Evolutionary conservation across 2,797 vertebrate species (phyloP).

Genomic region (Anabacerthia variegaticeps): DNA sequence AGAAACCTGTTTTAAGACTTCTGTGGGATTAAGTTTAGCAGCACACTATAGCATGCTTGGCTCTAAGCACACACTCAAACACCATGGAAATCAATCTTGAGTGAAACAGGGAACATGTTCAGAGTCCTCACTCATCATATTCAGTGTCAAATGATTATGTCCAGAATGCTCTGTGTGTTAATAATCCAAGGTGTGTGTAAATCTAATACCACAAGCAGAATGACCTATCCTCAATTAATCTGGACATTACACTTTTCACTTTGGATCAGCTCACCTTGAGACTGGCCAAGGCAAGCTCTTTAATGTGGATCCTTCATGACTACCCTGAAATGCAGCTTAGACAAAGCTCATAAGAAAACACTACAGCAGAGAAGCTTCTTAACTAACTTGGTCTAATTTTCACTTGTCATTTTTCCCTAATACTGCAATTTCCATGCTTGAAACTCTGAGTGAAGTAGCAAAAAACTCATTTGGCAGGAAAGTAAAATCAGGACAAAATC

Average conservation of each 20-base stretch:
- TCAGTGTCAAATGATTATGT: neutral
- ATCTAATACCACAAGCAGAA: neutral
- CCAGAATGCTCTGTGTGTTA: neutral
- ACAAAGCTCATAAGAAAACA: neutral
- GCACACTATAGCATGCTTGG: neutral
- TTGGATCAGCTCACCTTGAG: neutral
- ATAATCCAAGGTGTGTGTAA: neutral
- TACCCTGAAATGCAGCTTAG: neutral
- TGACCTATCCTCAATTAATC: neutral
- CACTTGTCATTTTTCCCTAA: neutral
- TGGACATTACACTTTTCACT: neutral
- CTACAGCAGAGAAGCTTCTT: neutral
- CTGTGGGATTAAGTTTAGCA: neutral
- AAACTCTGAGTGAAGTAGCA: neutral
- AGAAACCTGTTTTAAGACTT: neutral
- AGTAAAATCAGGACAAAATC: neutral
- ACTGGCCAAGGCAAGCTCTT: neutral
- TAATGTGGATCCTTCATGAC: neutral
- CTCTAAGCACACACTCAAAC: neutral
- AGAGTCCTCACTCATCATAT: neutral
- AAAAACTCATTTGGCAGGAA: neutral
- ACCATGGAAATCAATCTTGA: neutral
- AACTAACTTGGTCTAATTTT: neutral
- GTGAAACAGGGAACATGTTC: rapidly evolving
- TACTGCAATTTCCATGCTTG: neutral